Conservation (phyloP, 2,113 vertebrate genomes). For the Thalassarche chlororhynchos region DNA sequence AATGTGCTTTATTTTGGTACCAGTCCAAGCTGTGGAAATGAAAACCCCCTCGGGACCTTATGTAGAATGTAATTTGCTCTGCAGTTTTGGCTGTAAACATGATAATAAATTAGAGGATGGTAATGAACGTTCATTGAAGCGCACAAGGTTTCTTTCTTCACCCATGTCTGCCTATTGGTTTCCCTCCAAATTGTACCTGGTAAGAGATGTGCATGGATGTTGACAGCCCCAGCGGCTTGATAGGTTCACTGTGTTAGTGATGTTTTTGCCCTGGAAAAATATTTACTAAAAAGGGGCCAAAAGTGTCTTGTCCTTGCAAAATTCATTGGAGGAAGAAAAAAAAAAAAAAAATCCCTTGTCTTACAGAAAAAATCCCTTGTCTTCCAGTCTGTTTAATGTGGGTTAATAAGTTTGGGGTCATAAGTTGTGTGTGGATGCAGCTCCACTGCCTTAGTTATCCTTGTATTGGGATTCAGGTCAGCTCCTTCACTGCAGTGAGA, state of each 20-base stretch:
- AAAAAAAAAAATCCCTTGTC: neutral
- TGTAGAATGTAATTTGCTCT: constrained; percentile 66
- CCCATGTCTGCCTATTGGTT: neutral
- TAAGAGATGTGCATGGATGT: neutral
- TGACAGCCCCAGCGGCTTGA: neutral
- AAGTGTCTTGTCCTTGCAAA: neutral
- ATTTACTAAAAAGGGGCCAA: neutral
- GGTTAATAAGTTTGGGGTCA: neutral
- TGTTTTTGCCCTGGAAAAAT: neutral
- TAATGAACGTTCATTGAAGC: constrained; percentile 67
- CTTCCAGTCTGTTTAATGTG: neutral
- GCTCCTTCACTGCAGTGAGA: neutral
- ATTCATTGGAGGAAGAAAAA: neutral
- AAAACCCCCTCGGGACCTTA: constrained; percentile 34
- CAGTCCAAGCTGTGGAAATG: constrained; percentile 61
- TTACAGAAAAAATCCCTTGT: neutral
- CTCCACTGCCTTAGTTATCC: neutral
- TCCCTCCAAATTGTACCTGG: neutral
- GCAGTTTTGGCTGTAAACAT: constrained; percentile 73
- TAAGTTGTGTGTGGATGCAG: neutral
- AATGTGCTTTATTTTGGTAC: constrained; percentile 72
- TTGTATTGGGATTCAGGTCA: neutral
- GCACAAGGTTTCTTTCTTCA: neutral
- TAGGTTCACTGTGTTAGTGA: neutral
- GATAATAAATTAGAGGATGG: constrained; percentile 66